Evolutionary conservation across 2,797 vertebrate species (phyloP).

Genomic region (Champsocephalus gunnari): DNA sequence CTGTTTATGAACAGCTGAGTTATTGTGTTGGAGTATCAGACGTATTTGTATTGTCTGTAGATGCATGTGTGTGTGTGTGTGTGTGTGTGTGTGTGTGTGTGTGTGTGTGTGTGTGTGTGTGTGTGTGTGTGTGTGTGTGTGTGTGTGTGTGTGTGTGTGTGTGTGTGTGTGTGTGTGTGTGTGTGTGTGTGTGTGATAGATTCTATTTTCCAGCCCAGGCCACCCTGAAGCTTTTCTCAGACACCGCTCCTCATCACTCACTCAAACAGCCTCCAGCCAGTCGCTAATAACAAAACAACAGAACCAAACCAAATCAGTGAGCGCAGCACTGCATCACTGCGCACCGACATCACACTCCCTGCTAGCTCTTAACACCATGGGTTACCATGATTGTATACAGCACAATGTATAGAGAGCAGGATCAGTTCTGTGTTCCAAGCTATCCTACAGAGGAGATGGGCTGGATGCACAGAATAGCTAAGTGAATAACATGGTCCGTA

Average conservation of each 20-base stretch:
- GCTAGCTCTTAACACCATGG: slow-evolving; percentile 14
- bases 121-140: not conserved
- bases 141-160: slow-evolving; percentile 8
- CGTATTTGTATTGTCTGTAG: slow-evolving; percentile 36
- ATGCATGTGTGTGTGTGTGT: slow-evolving; percentile 12
- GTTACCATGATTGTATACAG: slow-evolving; percentile 23
- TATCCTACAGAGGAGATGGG: not conserved
- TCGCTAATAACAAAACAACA: slow-evolving; percentile 64
- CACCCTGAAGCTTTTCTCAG: slow-evolving; percentile 52
- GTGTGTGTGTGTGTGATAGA: slow-evolving; percentile 3
- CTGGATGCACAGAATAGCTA: not conserved
- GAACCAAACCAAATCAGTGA: slow-evolving; percentile 59
- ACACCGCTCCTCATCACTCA: slow-evolving; percentile 54
- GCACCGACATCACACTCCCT: slow-evolving; percentile 38
- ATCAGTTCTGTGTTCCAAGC: slow-evolving; percentile 19
- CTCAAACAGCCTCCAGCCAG: slow-evolving; percentile 64
- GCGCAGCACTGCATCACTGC: slow-evolving; percentile 47
- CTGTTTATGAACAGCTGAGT: slow-evolving; percentile 28
- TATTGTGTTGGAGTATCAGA: slow-evolving; percentile 40
- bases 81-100: slow-evolving; percentile 16
- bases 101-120: not conserved
- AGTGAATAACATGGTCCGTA: not conserved
- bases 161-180: not conserved
- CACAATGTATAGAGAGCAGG: slow-evolving; percentile 16
- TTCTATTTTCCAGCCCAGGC: slow-evolving; percentile 36